A percentile compares a stretch with the other conserved stretches of the same genome.
phyloP scores from a whole-genome alignment of 2,888 invertebrate species.

The Hypselothyrea guttata region DNA sequence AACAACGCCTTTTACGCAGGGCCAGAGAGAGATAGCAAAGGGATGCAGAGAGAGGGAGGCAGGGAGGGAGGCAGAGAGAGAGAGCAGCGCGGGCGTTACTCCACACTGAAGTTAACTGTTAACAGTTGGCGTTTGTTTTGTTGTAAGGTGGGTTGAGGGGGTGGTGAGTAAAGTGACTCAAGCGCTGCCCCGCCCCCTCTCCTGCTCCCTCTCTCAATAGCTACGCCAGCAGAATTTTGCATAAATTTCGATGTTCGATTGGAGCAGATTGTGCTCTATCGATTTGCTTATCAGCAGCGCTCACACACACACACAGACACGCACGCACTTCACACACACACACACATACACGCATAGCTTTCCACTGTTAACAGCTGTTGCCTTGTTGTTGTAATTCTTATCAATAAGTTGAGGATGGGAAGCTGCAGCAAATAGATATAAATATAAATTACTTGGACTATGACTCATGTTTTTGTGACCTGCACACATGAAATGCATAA shows the following conservation, averaged over 20 bases:
- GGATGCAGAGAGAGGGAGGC: background rate
- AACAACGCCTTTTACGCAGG: conserved; percentile 53
- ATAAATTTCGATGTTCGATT: conserved; percentile 11
- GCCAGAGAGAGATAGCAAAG: background rate
- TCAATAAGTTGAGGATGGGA: no score
- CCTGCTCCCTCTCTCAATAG: conserved; percentile 12
- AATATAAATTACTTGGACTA: no score
- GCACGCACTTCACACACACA: background rate
- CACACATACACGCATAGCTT: background rate
- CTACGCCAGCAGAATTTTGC: conserved; percentile 6
- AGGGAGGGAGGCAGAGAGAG: background rate
- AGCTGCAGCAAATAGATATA: no score
- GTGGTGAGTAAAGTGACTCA: conserved; percentile 31
- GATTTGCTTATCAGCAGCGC: conserved; percentile 37
- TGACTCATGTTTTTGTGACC: no score
- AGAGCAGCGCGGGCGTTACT: conserved; percentile 38
- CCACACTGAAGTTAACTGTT: conserved; percentile 45
- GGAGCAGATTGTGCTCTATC: conserved; percentile 2
- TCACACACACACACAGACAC: background rate
- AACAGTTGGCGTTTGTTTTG: background rate
- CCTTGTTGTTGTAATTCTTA: background rate
- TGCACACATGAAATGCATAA: no score
- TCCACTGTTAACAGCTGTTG: conserved; percentile 52
- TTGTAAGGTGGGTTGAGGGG: background rate
- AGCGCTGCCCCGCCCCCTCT: no score